Base-by-base conservation (phyloP, 2,113 vertebrate species). In the Lagopus leucura region DNA sequence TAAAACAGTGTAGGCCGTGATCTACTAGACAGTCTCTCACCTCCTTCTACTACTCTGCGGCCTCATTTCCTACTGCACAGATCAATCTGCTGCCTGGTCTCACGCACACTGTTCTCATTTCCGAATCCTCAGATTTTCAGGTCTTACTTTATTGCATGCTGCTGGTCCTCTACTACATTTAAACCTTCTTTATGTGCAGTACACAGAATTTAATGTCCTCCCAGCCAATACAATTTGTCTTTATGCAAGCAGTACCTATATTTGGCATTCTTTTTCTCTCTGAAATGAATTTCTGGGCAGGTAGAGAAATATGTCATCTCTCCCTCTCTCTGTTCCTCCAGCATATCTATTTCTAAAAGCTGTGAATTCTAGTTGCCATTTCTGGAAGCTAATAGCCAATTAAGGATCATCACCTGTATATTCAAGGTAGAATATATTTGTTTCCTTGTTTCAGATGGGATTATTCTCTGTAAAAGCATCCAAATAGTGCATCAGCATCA, bases 41-140 rank as follows among this genome's bases (percentile, higher is more conserved):
- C 27, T 75, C 2, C 1, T 38, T 81, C 19, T 67, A 19, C 47
- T 69, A 32, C 75, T n/a, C 78, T 48, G 54, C 63, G 60, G 58
- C 81, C 67, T 89, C 71, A 65, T 78, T 84, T 79, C 36, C 43
- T 69, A 48, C 21, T 28, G 21, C 63, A 85, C 4, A 54, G 63
- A 87, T 63, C 58, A 87, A 73, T 58, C 18, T 30, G 19, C 54
- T 73, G 67, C 45, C 58, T 72, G 25, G 74, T 90, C 48, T 54
- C 71, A 28, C 32, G 7, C 24, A 58, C 43, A 27, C 11, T 84
- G 74, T 17, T 89, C 84, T 82, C 50, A 85, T 87, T 96, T 87
- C 67, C 60, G 69, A 91, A 93, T 85, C 50, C 67, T 89, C 70
- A 78, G 71, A 82, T 71, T 79, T 92, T 63, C 57, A 76, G 58